Percentiles rank a stretch among this genome's conserved stretches.
Conservation (phyloP, 2,888 invertebrate genomes). For the Ochropacha duplaris region DNA sequence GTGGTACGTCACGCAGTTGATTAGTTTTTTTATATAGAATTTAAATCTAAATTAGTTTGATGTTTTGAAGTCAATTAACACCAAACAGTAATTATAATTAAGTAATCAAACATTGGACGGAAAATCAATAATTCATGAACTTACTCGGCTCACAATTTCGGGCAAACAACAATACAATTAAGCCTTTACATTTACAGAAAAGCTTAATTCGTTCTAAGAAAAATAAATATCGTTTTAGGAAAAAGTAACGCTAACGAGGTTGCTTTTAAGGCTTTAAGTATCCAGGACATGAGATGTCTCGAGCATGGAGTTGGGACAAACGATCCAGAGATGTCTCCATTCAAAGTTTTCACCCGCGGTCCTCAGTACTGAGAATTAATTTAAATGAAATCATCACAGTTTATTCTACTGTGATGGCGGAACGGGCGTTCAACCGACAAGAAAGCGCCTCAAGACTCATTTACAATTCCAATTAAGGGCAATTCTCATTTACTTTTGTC, state of each 20-base stretch:
- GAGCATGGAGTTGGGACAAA: slow-evolving; percentile 51
- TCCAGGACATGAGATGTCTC: slow-evolving; percentile 29
- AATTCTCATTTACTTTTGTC: slow-evolving; percentile 79
- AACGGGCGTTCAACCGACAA: slow-evolving; percentile 72
- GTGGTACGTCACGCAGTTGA: no score
- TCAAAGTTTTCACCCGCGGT: slow-evolving; percentile 51
- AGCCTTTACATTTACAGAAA: slow-evolving; percentile 8
- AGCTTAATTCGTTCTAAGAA: slow-evolving; percentile 40
- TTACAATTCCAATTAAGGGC: slow-evolving; percentile 81
- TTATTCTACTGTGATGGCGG: slow-evolving; percentile 74
- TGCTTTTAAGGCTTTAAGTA: slow-evolving; percentile 39
- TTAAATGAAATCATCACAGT: slow-evolving; percentile 80
- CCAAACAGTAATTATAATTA: neutral
- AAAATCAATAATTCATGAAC: slow-evolving; percentile 1
- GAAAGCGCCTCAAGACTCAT: slow-evolving; percentile 78
- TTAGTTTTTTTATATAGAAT: no score
- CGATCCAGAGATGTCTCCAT: slow-evolving; percentile 56
- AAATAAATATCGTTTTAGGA: slow-evolving; percentile 26
- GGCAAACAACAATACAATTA: neutral
- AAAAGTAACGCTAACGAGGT: slow-evolving; percentile 37
- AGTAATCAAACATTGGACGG: neutral
- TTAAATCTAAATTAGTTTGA: neutral
- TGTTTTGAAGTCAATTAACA: neutral
- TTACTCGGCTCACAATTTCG: neutral
- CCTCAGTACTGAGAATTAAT: slow-evolving; percentile 65